These are phyloP conservation scores for Adelosebastes latens DNA, from an alignment of 2,797 vertebrate genomes.

Conservation along the genomic window DNA sequence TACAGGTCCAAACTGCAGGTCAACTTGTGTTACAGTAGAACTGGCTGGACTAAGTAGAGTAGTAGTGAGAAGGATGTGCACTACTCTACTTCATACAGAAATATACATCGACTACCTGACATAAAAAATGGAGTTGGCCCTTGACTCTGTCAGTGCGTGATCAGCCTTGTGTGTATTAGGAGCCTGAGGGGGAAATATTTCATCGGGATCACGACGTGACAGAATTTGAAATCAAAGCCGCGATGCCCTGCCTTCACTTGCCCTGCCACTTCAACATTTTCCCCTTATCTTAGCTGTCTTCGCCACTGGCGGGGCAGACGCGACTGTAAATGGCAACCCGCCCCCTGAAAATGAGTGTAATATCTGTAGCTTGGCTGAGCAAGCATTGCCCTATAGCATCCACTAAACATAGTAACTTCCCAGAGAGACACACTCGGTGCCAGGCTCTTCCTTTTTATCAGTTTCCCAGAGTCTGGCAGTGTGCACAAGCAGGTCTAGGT, in stretches of 20 bases:
- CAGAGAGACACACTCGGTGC: constrained; percentile 33
- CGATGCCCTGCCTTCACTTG: constrained; percentile 39
- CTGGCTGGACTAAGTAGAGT: neutral
- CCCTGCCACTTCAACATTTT: constrained; percentile 43
- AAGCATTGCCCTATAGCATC: constrained; percentile 52
- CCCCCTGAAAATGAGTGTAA: constrained; percentile 59
- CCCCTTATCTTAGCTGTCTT: constrained; percentile 56
- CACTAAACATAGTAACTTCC: constrained; percentile 53
- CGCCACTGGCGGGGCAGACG: constrained; percentile 38
- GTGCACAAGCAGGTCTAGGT: constrained; percentile 49
- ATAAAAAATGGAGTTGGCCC: constrained; percentile 15
- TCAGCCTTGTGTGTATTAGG: constrained; percentile 23
- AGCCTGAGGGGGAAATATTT: constrained; percentile 36
- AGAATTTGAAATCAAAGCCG: constrained; percentile 66
- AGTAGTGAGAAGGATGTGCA: neutral
- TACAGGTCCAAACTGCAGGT: neutral
- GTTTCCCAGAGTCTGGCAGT: constrained; percentile 45
- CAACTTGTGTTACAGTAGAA: neutral
- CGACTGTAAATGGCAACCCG: constrained; percentile 59
- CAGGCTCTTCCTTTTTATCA: constrained; percentile 50
- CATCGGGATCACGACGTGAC: constrained; percentile 33
- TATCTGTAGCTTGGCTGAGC: constrained; percentile 63
- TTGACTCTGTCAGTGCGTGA: constrained; percentile 29
- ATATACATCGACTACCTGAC: constrained; percentile 30
- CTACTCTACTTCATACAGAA: neutral